These are phyloP conservation scores for Periophthalmus magnuspinnatus DNA, from an alignment of 2,797 vertebrate species.

Conservation along the genomic window DNA sequence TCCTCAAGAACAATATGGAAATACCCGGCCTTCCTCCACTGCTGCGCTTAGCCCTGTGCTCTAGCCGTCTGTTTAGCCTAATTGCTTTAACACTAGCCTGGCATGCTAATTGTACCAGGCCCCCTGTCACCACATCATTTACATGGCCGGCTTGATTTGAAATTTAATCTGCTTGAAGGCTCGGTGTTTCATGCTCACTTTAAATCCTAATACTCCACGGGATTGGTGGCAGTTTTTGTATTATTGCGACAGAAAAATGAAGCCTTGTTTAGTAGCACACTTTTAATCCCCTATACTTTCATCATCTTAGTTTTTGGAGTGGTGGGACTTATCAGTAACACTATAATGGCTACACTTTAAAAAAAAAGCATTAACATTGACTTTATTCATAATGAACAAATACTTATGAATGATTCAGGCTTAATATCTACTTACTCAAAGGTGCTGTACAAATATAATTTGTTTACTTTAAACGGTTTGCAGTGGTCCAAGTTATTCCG, in stretches of 20 bases:
- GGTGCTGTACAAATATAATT: too few relatives aligned
- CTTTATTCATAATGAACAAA: too few relatives aligned
- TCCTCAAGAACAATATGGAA: constrained; percentile 77
- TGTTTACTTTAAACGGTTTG: too few relatives aligned
- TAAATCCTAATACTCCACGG: constrained; percentile 81
- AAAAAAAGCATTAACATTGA: too few relatives aligned
- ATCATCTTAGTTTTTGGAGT: constrained; percentile 17
- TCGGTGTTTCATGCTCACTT: constrained; percentile 85
- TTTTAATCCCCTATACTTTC: constrained; percentile 12
- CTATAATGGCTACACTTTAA: too few relatives aligned
- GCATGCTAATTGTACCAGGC: constrained; percentile 82
- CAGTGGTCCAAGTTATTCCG: too few relatives aligned
- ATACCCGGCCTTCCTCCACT: constrained; percentile 71
- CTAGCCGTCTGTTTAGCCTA: constrained; percentile 81
- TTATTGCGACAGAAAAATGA: constrained; percentile 59
- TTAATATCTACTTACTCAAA: too few relatives aligned
- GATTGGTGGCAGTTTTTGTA: constrained; percentile 69
- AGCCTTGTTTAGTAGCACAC: constrained; percentile 35
- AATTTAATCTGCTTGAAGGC: constrained; percentile 85
- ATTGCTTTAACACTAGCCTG: constrained; percentile 81
- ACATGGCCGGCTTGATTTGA: constrained; percentile 84
- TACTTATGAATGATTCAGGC: too few relatives aligned
- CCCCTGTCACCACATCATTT: constrained; percentile 83
- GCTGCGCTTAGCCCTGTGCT: constrained; percentile 69
- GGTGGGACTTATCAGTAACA: constrained; percentile 13